These are phyloP conservation scores for Sebastes minor DNA, from an alignment of 2,797 vertebrate species.

Conservation along the genomic window DNA sequence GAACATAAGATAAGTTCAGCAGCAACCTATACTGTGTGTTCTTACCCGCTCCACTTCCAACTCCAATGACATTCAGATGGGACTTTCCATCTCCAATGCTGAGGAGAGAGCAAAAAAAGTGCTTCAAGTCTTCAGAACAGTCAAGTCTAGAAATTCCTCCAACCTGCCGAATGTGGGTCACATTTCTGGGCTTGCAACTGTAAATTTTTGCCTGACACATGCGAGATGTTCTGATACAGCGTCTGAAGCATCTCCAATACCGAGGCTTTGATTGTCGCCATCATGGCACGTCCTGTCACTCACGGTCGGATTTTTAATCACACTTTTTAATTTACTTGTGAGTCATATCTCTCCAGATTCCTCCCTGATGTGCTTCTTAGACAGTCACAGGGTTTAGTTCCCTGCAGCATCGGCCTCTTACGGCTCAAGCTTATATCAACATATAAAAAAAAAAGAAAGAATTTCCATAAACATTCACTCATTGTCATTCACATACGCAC, in stretches of 20 bases:
- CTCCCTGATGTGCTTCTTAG: constrained; percentile 10
- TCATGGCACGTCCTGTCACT: constrained; percentile 25
- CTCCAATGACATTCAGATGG: constrained; percentile 87
- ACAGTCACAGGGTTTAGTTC: not conserved
- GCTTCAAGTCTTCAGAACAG: constrained; percentile 11
- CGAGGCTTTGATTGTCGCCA: constrained; percentile 30
- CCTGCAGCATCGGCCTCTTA: not conserved
- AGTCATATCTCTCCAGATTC: constrained; percentile 26
- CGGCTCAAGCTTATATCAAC: not conserved
- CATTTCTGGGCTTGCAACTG: constrained; percentile 35
- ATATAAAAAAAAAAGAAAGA: not conserved
- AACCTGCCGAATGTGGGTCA: constrained; percentile 51
- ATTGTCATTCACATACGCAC: not conserved
- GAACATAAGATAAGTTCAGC: constrained; percentile 8
- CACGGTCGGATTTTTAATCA: constrained; percentile 31
- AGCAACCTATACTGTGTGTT: not conserved
- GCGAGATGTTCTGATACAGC: constrained; percentile 35
- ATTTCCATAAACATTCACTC: not conserved
- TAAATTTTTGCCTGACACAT: constrained; percentile 37
- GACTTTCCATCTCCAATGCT: constrained; percentile 87
- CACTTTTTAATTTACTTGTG: constrained; percentile 40
- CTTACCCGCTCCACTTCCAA: constrained; percentile 92
- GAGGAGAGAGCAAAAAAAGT: constrained; percentile 31
- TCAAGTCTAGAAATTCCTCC: constrained; percentile 28
- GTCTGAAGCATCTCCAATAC: constrained; percentile 19